Conservation (phyloP, 2,888 invertebrate genomes). For the Leptopilina myrica region DNA sequence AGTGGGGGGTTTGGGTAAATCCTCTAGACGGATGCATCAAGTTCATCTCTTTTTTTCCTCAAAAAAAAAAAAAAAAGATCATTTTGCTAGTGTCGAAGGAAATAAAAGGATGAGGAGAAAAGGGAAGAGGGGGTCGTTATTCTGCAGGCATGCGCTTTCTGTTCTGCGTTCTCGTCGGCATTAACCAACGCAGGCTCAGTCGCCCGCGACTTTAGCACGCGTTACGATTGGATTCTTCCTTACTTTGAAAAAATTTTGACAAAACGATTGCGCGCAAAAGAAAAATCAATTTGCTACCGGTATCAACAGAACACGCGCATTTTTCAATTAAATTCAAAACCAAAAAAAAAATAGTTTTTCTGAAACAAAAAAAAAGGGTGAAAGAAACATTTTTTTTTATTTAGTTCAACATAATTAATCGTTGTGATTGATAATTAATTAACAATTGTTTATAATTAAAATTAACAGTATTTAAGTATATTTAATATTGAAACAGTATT, state of each 20-base stretch:
- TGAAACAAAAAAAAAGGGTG: too few species aligned
- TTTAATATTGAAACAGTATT: too few species aligned
- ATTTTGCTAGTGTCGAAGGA: conserved; percentile 55
- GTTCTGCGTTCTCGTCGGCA: conserved; percentile 69
- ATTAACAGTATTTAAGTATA: too few species aligned
- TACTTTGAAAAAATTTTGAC: conserved; percentile 15
- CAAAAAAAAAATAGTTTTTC: conserved; percentile 6
- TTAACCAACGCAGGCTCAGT: conserved; percentile 72
- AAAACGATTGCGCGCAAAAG: conserved; percentile 56
- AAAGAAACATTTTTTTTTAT: too few species aligned
- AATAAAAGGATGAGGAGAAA: too few species aligned
- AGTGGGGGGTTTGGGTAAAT: conserved; percentile 49
- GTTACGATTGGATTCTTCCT: conserved; percentile 68
- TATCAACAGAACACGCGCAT: too few species aligned
- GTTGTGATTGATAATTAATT: too few species aligned
- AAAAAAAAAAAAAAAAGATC: conserved; percentile 38
- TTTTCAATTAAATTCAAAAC: background rate
- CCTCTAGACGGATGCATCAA: conserved; percentile 56
- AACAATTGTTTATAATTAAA: too few species aligned
- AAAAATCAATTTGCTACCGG: background rate
- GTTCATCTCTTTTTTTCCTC: conserved; percentile 41
- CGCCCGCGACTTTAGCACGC: conserved; percentile 76
- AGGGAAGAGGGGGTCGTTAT: conserved; percentile 59
- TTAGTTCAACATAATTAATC: too few species aligned
- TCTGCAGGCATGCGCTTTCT: conserved; percentile 72